Base-by-base conservation (phyloP, 2,888 invertebrate species). In the Rhamphomyia laevipes region DNA sequence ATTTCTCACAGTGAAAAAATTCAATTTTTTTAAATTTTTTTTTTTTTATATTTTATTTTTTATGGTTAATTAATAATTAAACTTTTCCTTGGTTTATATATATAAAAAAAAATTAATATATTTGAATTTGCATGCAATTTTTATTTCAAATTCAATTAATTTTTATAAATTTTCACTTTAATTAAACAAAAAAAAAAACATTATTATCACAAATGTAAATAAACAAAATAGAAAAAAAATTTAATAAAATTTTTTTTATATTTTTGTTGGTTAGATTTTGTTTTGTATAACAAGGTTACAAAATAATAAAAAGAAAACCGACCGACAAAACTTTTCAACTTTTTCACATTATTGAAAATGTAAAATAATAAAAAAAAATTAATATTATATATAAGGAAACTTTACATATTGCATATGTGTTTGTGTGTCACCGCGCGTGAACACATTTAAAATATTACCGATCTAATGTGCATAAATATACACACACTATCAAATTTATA, bases 341-440 rank as follows among this genome's bases (percentile, higher is more conserved):
- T 27, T 27, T 27, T 27, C 23, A 27, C n/a, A 21, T 27, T 27
- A 27, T 7, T 7, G 7, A 9, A 4, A 21, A 21, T 4, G 21
- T 6, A 10, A 31, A 31, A 31, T 4, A n/a, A 33, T 33, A 33
- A 3, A n/a, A 15, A 16, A 47, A 43, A 43, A 7, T 2, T 27
- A 9, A 13, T 37, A n/a, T n/a, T n/a, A n/a, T n/a, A n/a, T n/a
- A 31, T 15, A 37, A 45, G 16, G 35, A 47, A 47, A 55, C 46
- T 56, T 56, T 55, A 56, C 53, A 56, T 56, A 55, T 53, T 53
- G 50, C 45, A 45, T 23, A 49, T 51, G 57, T 57, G 54, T 56
- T 57, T 57, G 57, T 57, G 54, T 56, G 57, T 57, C 55, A 57
- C 54, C 55, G 56, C 57, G 56, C 55, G 54, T 55, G 53, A 53